Evolutionary conservation across 2,113 vertebrate species (phyloP).

Genomic region (Bombycilla garrulus): DNA sequence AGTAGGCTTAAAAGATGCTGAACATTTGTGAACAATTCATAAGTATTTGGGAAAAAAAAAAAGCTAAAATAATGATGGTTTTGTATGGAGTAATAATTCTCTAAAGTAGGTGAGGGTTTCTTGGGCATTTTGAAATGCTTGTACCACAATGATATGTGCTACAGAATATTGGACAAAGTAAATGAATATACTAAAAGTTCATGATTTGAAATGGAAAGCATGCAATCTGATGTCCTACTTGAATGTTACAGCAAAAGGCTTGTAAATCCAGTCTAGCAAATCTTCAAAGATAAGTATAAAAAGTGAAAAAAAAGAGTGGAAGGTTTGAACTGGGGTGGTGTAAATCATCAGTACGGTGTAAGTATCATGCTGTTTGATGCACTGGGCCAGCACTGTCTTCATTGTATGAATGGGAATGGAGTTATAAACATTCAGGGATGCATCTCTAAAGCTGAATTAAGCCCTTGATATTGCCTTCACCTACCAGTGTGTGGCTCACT

Average conservation of each 20-base stretch:
- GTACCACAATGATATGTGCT: neutral
- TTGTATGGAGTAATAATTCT: neutral
- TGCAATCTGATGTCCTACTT: neutral
- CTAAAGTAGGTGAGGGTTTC: neutral
- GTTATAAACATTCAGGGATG: neutral
- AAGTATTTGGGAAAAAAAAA: neutral
- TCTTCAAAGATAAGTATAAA: neutral
- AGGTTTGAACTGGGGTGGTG: neutral
- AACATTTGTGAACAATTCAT: neutral
- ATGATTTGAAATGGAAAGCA: neutral
- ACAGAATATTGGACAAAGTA: neutral
- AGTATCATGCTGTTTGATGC: neutral
- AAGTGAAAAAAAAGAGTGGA: neutral
- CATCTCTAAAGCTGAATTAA: neutral
- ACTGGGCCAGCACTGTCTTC: neutral
- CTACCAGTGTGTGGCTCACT: neutral
- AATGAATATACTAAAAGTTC: neutral
- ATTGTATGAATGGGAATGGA: neutral
- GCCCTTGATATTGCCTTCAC: neutral
- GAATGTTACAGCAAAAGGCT: neutral
- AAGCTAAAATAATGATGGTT: neutral
- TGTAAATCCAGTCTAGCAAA: neutral
- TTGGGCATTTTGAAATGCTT: neutral
- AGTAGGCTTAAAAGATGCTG: neutral
- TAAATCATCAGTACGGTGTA: neutral